Conservation (phyloP, 2,113 vertebrate genomes). For the Otus sunia region DNA sequence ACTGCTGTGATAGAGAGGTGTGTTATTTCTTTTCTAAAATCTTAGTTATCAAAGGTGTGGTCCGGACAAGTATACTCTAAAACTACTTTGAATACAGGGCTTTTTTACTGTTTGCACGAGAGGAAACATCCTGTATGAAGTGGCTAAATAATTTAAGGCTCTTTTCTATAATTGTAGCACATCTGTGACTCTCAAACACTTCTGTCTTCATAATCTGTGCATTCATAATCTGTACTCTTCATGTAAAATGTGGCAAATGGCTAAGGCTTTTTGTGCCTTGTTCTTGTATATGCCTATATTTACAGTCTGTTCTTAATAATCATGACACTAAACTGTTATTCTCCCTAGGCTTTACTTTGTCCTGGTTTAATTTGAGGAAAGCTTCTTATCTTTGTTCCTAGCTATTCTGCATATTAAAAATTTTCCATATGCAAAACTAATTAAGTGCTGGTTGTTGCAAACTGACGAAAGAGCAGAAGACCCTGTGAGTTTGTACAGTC, state of each 20-base stretch:
- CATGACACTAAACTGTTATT: not conserved
- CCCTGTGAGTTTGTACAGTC: not conserved
- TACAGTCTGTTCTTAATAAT: not conserved
- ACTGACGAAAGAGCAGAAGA: not conserved
- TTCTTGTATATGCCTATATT: not conserved
- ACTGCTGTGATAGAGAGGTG: not conserved
- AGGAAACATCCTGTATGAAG: not conserved
- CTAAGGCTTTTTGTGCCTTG: not conserved
- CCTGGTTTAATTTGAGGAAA: not conserved
- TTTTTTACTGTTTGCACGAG: not conserved
- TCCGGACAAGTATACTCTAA: not conserved
- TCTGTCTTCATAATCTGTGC: not conserved
- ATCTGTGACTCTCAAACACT: conserved; percentile 4
- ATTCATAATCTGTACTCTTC: not conserved
- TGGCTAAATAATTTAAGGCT: not conserved
- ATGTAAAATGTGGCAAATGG: not conserved
- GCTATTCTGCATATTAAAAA: not conserved
- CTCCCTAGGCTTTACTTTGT: not conserved
- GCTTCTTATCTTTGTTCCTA: not conserved
- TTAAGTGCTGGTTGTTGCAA: not conserved
- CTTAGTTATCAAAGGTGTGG: not conserved
- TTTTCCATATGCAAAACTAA: not conserved
- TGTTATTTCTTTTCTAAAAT: not conserved
- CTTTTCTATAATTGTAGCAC: not conserved
- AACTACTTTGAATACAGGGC: not conserved